Evolutionary conservation across 2,888 invertebrate genomes (phyloP).

Genomic region (Amblyteles armatorius): DNA sequence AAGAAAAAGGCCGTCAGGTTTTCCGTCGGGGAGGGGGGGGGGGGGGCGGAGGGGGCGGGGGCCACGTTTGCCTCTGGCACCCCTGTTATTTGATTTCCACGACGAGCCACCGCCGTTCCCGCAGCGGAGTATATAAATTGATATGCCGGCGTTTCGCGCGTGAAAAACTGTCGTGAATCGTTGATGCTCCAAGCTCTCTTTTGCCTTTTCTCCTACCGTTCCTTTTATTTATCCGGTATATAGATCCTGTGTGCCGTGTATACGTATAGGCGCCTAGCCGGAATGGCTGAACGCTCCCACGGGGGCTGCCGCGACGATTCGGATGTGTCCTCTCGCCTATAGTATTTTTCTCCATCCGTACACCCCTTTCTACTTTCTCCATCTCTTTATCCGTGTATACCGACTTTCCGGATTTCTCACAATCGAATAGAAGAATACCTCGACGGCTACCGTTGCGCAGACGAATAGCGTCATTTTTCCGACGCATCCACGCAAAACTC

Average conservation of each 20-base stretch:
- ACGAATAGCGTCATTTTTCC: constrained; percentile 9
- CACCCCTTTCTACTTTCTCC: constrained; percentile 1
- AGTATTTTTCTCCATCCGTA: background rate
- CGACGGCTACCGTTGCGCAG: constrained; percentile 2
- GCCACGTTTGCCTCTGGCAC: constrained; percentile 64
- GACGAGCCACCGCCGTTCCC: constrained; percentile 65
- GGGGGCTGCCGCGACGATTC: constrained; percentile 56
- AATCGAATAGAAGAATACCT: constrained; percentile 9
- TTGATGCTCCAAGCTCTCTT: constrained; percentile 53
- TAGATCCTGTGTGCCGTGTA: constrained; percentile 22
- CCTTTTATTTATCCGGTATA: constrained; percentile 64
- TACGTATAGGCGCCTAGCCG: constrained; percentile 20
- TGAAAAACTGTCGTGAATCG: constrained; percentile 70
- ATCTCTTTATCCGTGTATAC: constrained; percentile 4
- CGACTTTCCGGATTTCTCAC: constrained; percentile 3
- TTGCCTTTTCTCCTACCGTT: constrained; percentile 45
- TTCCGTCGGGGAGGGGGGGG: constrained; percentile 64
- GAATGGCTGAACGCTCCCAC: constrained; percentile 67
- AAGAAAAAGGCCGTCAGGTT: constrained; percentile 69
- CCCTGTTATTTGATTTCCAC: constrained; percentile 79
- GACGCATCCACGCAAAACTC: background rate
- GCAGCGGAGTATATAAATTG: constrained; percentile 76
- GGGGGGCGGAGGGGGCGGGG: constrained; percentile 66
- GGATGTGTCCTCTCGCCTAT: constrained; percentile 59
- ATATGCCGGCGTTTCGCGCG: constrained; percentile 72